Percentiles rank a stretch among this genome's conserved stretches.
Conservation (phyloP, 2,113 vertebrate species). For the Cariama cristata region DNA sequence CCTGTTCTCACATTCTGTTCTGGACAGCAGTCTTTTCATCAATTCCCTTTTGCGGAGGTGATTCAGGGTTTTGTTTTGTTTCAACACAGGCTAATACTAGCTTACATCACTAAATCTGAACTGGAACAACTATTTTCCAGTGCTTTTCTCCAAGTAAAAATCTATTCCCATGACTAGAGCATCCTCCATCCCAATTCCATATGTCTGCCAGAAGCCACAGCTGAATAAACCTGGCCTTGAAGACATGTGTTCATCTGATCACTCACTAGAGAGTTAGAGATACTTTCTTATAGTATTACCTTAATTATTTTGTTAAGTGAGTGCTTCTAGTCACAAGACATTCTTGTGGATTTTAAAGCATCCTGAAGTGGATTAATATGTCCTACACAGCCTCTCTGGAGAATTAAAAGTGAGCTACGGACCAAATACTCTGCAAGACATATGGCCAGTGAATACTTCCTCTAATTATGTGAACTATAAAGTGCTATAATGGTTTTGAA, state of each 20-base stretch:
- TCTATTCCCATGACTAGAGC: neutral
- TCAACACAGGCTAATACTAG: neutral
- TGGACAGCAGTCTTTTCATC: neutral
- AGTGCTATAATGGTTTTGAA: slow-evolving; percentile 5
- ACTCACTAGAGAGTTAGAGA: neutral
- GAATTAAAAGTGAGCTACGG: slow-evolving; percentile 17
- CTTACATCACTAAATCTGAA: neutral
- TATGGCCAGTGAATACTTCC: neutral
- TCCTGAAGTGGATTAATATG: slow-evolving; percentile 21
- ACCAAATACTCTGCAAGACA: slow-evolving; percentile 19
- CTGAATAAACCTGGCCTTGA: slow-evolving; percentile 12
- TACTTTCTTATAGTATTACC: slow-evolving; percentile 22
- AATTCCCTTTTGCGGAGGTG: neutral
- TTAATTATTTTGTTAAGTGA: slow-evolving; percentile 47
- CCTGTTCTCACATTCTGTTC: neutral
- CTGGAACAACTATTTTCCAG: neutral
- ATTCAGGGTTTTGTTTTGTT: neutral
- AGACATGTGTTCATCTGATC: slow-evolving; percentile 2
- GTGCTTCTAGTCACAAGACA: slow-evolving; percentile 24
- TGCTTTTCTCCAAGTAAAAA: slow-evolving; percentile 8
- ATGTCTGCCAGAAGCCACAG: slow-evolving; percentile 22
- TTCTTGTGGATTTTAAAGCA: slow-evolving; percentile 27
- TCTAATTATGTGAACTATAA: slow-evolving; percentile 1
- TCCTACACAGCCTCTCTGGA: neutral
- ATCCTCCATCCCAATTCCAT: neutral